Percentiles rank a stretch among this genome's conserved stretches.
Evolutionary conservation across 2,797 vertebrate species (phyloP).

Genomic region (Jordanella pulchra): DNA sequence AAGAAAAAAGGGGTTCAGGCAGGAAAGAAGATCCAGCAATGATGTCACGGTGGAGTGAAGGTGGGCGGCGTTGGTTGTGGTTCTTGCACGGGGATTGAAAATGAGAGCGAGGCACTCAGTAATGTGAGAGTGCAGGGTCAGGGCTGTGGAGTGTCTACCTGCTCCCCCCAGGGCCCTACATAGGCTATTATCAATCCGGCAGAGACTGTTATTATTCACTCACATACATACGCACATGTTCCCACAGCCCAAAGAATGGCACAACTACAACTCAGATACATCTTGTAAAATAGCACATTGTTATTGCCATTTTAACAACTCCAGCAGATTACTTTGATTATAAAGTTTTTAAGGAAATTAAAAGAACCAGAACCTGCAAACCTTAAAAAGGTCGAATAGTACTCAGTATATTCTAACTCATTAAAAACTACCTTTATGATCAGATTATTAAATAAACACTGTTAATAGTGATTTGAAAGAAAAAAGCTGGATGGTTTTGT

Average conservation of each 20-base stretch:
- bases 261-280: neutral
- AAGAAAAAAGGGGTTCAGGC: slow-evolving; percentile 30
- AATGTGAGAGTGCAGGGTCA: slow-evolving; percentile 95
- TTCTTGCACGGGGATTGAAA: slow-evolving; percentile 61
- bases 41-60: slow-evolving; percentile 90
- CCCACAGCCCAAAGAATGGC: slow-evolving; percentile 12
- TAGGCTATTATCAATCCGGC: slow-evolving; percentile 92
- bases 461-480: neutral
- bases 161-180: slow-evolving; percentile 87
- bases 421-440: neutral
- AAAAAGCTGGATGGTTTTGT: neutral
- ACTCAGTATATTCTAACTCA: neutral
- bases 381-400: neutral
- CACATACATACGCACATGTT: slow-evolving; percentile 37
- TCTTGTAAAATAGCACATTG: neutral
- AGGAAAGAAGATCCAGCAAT: slow-evolving; percentile 70
- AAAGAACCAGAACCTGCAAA: neutral
- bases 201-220: slow-evolving; percentile 90
- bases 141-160: slow-evolving; percentile 93
- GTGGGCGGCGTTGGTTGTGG: slow-evolving; percentile 64
- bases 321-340: no score
- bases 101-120: slow-evolving; percentile 85
- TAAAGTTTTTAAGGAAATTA: no score
- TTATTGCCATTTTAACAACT: no score
- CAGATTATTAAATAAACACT: neutral